Base-by-base conservation (phyloP, 2,888 invertebrate species). In the Drosophila neotestacea region DNA sequence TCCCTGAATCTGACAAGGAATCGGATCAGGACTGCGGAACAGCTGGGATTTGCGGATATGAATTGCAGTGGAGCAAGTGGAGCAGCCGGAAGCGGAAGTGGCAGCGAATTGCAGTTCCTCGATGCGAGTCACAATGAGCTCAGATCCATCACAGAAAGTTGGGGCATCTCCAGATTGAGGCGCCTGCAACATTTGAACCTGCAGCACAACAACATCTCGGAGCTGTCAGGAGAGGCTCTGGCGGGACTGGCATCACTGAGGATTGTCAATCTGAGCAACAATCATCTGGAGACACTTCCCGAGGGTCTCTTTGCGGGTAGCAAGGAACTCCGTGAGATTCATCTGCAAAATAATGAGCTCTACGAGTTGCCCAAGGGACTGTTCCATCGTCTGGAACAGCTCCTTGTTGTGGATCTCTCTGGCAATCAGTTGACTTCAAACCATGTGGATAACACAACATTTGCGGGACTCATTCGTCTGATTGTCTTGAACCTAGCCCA, bases 401-500 rank as follows among this genome's bases (percentile, higher is more conserved):
- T 98, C 83, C 94, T 97, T 76, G 96, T 97, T 58, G 94, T 98
- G 75, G 97, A 98, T 92, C 92, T 98, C 83, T 96, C 97, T 4
- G 95, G 95, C 79, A 98, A 98, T 93, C 96, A 96, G 90, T 93
- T 98, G 75, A 96, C 96, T 54, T 97, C 96, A 90, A 96, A 96
- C 89, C 96, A 96, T 89, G 95, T 98, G 77, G 96, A 97, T 91
- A 96, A 96, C 67, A 96, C 96, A 41, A 97, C 97, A n/a, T 97
- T 98, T 92, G 94, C 96, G 75, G 97, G 97, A 63, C 93, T 98
- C 72, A 96, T 98, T 79, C 94, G 97, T 10, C 93, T 97, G 77
- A 96, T 97, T 82, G 95, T 97, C 56, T 93, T 98, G 77, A 97
- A 97, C 92, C 93, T 98, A 85, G 96, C 97, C 0, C 96, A 96